phyloP scores from a whole-genome alignment of 2,797 vertebrate species.

The Melopsittacus undulatus region DNA sequence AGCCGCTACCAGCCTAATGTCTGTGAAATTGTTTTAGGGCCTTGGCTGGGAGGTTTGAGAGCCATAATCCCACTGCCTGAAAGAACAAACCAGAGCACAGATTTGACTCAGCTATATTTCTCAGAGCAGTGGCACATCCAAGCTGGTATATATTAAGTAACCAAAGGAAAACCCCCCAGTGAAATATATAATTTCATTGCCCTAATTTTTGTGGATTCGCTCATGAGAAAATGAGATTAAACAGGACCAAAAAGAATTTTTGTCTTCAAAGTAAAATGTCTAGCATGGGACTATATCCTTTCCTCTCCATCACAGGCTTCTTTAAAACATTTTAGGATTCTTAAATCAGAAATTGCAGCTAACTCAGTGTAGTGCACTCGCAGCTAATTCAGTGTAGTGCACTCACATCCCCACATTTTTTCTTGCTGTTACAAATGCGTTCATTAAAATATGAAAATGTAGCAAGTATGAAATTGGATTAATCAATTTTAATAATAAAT shows the following conservation, averaged over 20 bases:
- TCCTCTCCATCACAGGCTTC: not conserved
- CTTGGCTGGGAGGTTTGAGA: not conserved
- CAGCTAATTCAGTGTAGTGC: not conserved
- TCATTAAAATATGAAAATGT: conserved; percentile 26
- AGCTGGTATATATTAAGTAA: not conserved
- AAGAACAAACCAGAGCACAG: not conserved
- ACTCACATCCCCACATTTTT: not conserved
- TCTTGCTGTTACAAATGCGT: not conserved
- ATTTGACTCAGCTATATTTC: not conserved
- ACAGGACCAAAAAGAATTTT: not conserved
- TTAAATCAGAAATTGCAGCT: not conserved
- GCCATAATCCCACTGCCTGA: accelerated
- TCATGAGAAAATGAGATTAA: not conserved
- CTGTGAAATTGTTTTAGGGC: not conserved
- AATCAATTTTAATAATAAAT: conserved; percentile 51
- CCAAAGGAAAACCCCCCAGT: not conserved
- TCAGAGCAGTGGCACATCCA: not conserved
- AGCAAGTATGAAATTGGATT: conserved; percentile 26
- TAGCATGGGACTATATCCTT: not conserved
- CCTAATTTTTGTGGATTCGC: not conserved
- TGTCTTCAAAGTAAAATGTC: not conserved
- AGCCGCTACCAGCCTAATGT: not conserved
- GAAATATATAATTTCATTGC: not conserved
- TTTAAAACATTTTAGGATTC: not conserved
- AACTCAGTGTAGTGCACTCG: not conserved